Percentiles rank a stretch among this genome's conserved stretches.
Conservation (phyloP, 2,888 invertebrate species). For the Catocala fraxini region DNA sequence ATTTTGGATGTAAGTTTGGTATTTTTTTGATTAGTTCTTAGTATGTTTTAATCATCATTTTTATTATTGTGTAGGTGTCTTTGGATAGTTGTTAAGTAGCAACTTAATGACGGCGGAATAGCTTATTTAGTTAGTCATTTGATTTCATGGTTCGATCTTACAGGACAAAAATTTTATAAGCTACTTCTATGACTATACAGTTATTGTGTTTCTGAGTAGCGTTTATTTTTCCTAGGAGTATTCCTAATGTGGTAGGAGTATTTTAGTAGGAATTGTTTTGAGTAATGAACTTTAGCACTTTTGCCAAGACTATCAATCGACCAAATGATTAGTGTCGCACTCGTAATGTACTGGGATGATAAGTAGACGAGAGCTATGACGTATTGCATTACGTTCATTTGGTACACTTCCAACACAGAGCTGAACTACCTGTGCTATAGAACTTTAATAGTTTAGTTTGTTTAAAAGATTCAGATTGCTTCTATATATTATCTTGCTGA, state of each 20-base stretch:
- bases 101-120: neutral
- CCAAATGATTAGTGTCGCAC: conserved; percentile 9
- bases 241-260: neutral
- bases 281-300: conserved; percentile 2
- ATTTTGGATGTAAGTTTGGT: no score
- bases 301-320: conserved; percentile 17
- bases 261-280: conserved; percentile 1
- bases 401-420: conserved; percentile 1
- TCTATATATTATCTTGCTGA: no score
- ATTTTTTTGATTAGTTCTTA: neutral
- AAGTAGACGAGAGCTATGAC: neutral
- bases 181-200: no score
- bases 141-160: neutral
- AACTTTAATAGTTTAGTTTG: no score
- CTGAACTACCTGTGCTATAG: neutral
- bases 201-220: no score
- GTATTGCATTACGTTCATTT: neutral
- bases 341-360: conserved; percentile 5
- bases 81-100: neutral
- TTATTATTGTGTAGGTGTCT: neutral
- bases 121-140: neutral
- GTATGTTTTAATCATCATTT: neutral
- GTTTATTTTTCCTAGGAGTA: no score
- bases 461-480: no score
- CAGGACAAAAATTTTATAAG: no score